These are phyloP conservation scores for Mirza zaza DNA, from an alignment of 2,113 vertebrate genomes.

Conservation along the genomic window DNA sequence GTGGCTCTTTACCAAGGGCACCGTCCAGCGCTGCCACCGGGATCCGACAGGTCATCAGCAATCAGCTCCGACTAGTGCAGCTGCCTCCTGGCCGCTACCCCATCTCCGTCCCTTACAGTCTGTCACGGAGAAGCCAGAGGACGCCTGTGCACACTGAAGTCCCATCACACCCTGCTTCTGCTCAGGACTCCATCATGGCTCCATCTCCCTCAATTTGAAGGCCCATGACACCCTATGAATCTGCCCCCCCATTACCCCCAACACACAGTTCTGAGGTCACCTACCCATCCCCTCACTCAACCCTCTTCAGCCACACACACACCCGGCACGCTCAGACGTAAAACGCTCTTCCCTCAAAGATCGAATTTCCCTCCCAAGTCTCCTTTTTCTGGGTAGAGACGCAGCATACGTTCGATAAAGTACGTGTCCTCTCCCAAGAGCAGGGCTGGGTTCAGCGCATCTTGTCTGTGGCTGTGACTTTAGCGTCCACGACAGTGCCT, in stretches of 20 bases:
- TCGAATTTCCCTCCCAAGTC: not conserved
- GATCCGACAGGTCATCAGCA: accelerated
- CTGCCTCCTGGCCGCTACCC: too few species aligned
- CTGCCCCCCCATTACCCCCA: not conserved
- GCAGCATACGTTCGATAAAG: not conserved
- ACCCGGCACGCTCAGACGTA: not conserved
- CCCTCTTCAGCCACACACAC: not conserved
- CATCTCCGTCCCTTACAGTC: not conserved
- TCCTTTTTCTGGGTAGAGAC: too few species aligned
- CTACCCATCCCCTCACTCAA: too few species aligned
- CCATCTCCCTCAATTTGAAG: not conserved
- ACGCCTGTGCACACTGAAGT: not conserved
- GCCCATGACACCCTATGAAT: not conserved
- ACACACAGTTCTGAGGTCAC: not conserved
- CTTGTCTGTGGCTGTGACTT: not conserved
- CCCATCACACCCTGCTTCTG: not conserved
- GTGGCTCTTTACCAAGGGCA: not conserved
- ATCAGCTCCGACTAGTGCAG: accelerated
- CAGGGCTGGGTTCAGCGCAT: not conserved
- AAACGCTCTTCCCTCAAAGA: not conserved
- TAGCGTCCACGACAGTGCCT: not conserved
- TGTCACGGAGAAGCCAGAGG: not conserved
- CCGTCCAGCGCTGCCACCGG: not conserved
- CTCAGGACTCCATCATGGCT: not conserved
- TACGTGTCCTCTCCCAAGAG: not conserved